Conservation (phyloP, 2,888 invertebrate genomes). For the Camponotus fellah region DNA sequence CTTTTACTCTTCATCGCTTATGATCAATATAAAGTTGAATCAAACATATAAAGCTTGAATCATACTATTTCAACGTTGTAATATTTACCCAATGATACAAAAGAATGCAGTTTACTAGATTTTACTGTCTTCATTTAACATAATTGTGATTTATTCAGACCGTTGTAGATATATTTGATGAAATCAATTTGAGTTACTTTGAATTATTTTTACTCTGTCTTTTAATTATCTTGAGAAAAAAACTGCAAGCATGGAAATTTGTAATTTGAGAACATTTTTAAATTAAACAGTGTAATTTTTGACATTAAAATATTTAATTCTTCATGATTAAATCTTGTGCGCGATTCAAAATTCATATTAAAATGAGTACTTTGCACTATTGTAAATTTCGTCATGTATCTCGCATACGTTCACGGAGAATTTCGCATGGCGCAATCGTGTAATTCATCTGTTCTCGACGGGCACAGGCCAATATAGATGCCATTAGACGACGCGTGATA, state of each 20-base stretch:
- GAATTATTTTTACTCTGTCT: not conserved
- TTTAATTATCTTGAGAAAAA: slow-evolving; percentile 6
- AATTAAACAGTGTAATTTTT: not conserved
- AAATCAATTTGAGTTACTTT: not conserved
- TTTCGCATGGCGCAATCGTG: slow-evolving; percentile 31
- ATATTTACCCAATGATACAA: no score
- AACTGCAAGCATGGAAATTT: not conserved
- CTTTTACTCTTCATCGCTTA: no score
- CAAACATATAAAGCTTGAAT: no score
- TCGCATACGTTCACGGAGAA: not conserved
- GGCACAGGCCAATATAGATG: slow-evolving; percentile 29
- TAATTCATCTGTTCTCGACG: slow-evolving; percentile 45
- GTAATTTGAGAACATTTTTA: not conserved
- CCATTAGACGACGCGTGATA: slow-evolving; percentile 51
- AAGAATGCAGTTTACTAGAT: no score
- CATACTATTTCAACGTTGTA: no score
- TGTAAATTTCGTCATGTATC: not conserved
- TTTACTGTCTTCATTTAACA: no score
- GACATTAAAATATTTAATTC: not conserved
- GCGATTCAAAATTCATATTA: not conserved
- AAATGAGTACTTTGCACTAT: not conserved
- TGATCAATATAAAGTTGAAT: no score
- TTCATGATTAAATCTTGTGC: not conserved
- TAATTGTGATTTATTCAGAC: no score
- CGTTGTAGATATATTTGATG: not conserved